Conservation (phyloP, 2,888 invertebrate genomes). For the Scelioninae gen. 1 region DNA sequence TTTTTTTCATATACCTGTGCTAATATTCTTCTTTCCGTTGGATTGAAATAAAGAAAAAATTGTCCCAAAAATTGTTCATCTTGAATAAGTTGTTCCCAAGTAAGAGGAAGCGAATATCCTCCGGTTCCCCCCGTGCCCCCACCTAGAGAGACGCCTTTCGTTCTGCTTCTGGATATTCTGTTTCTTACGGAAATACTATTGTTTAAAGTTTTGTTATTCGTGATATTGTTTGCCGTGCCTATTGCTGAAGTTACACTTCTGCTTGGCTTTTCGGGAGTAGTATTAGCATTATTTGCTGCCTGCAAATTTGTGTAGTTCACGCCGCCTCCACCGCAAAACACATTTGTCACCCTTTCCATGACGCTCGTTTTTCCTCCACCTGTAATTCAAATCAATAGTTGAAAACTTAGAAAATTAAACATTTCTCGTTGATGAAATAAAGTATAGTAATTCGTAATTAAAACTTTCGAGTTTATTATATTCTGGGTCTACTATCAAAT, state of each 20-base stretch:
- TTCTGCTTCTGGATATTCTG: slow-evolving; percentile 76
- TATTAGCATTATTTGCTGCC: slow-evolving; percentile 78
- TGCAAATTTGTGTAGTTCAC: slow-evolving; percentile 85
- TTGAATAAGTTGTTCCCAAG: slow-evolving; percentile 90
- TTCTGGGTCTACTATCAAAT: too few relatives aligned
- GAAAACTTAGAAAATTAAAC: too few relatives aligned
- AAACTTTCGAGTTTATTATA: too few relatives aligned
- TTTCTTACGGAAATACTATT: slow-evolving; percentile 74
- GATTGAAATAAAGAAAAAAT: slow-evolving; percentile 93
- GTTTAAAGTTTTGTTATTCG: slow-evolving; percentile 79
- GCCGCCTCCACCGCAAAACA: slow-evolving; percentile 91
- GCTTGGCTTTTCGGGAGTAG: slow-evolving; percentile 81
- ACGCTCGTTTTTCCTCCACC: slow-evolving; percentile 89
- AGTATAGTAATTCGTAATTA: too few relatives aligned
- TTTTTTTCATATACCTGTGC: too few relatives aligned
- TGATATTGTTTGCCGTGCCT: slow-evolving; percentile 74
- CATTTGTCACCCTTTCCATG: slow-evolving; percentile 94
- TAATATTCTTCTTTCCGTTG: slow-evolving; percentile 91
- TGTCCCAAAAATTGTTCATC: slow-evolving; percentile 93
- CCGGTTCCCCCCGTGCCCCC: slow-evolving; percentile 76
- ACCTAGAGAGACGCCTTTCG: slow-evolving; percentile 75
- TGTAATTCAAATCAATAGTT: too few relatives aligned
- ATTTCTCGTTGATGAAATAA: too few relatives aligned
- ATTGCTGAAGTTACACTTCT: slow-evolving; percentile 78
- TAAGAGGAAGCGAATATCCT: slow-evolving; percentile 78